phyloP scores from a whole-genome alignment of 2,113 vertebrate genomes.

The Melanerpes aurifrons region DNA sequence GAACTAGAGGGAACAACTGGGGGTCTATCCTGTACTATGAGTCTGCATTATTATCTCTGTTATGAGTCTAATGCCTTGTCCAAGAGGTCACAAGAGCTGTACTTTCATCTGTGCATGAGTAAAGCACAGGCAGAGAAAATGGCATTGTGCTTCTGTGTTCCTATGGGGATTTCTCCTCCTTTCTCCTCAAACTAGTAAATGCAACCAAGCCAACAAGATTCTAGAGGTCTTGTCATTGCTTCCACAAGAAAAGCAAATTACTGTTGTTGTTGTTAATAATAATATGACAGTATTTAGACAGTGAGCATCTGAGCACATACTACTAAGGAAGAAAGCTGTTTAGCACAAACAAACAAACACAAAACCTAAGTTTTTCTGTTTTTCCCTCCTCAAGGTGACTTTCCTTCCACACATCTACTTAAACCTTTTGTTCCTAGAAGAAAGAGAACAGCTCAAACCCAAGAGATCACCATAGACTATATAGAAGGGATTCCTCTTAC shows the following conservation, averaged over 20 bases:
- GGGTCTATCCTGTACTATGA: neutral
- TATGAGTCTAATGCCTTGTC: neutral
- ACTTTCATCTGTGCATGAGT: neutral
- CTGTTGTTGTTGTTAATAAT: neutral
- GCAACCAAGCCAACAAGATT: neutral
- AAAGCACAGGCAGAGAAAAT: neutral
- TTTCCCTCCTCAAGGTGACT: neutral
- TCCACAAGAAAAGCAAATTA: neutral
- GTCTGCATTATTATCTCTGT: neutral
- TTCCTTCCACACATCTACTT: neutral
- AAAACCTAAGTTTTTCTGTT: neutral
- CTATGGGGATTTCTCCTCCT: neutral
- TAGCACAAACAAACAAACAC: neutral
- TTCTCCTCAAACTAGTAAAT: neutral
- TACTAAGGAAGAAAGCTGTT: neutral
- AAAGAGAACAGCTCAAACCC: neutral
- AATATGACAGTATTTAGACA: neutral
- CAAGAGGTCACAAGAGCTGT: neutral
- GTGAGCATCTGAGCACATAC: neutral
- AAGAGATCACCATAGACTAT: neutral
- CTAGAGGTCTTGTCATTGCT: neutral
- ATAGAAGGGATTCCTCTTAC: neutral
- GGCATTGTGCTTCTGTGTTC: neutral
- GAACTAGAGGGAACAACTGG: neutral
- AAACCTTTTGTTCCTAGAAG: constrained; percentile 20